A percentile compares a stretch with the other conserved stretches of the same genome.
Conservation (phyloP, 2,888 invertebrate genomes). For the Actias luna region DNA sequence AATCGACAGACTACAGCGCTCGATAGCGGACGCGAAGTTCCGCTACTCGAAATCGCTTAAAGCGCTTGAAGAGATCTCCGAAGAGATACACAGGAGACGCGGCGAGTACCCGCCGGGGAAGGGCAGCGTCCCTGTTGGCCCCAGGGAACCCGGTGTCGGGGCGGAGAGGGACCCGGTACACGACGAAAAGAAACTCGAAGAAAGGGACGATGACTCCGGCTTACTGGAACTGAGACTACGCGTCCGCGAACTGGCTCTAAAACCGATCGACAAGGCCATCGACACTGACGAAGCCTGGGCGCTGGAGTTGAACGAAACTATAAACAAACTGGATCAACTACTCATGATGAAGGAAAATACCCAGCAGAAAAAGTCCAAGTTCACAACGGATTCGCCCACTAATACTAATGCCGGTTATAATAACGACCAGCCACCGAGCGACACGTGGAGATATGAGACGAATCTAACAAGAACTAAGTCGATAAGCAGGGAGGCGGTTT, state of each 20-base stretch:
- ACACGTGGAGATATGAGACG: slow-evolving; percentile 51
- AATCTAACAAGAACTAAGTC: slow-evolving; percentile 64
- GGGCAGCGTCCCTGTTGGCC: slow-evolving; percentile 73
- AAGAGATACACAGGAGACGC: slow-evolving; percentile 91
- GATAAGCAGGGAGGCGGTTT: slow-evolving; percentile 64
- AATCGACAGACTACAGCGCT: slow-evolving; percentile 90
- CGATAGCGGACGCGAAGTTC: slow-evolving; percentile 89
- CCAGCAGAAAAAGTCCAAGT: slow-evolving; percentile 78
- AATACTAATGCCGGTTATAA: slow-evolving; percentile 55
- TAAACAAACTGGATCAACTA: slow-evolving; percentile 88
- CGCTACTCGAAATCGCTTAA: slow-evolving; percentile 91
- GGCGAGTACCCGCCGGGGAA: slow-evolving; percentile 78
- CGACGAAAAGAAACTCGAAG: slow-evolving; percentile 57
- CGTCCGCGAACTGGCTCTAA: slow-evolving; percentile 86
- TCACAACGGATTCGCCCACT: slow-evolving; percentile 65
- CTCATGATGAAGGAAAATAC: slow-evolving; percentile 85
- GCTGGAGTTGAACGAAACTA: slow-evolving; percentile 87
- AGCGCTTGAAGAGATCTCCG: slow-evolving; percentile 94
- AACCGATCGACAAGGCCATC: slow-evolving; percentile 88
- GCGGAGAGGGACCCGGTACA: slow-evolving; percentile 83
- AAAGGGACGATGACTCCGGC: slow-evolving; percentile 78
- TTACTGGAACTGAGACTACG: slow-evolving; percentile 86
- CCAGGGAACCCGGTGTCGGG: slow-evolving; percentile 88
- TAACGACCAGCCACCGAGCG: slow-evolving; percentile 55
- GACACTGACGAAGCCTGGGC: slow-evolving; percentile 88